Conservation (phyloP, 2,888 invertebrate genomes). For the Eupeodes latifasciatus region DNA sequence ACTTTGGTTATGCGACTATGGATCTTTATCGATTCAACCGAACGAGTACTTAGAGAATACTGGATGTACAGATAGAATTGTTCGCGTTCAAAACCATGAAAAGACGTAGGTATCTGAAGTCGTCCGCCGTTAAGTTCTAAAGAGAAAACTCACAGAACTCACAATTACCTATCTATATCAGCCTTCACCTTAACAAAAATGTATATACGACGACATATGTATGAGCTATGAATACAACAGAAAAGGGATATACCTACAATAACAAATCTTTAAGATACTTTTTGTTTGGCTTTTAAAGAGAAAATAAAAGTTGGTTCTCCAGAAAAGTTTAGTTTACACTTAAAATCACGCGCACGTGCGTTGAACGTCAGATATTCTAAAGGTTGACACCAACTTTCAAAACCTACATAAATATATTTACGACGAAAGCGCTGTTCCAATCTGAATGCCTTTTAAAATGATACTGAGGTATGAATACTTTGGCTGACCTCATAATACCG, state of each 20-base stretch:
- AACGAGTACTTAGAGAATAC: constrained; percentile 58
- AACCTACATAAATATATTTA: too few species aligned
- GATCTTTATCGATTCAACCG: constrained; percentile 69
- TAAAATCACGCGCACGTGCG: constrained; percentile 66
- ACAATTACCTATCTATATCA: background rate
- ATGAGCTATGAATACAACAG: background rate
- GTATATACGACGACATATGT: too few species aligned
- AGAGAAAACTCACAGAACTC: background rate
- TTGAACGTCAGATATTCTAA: constrained; percentile 21
- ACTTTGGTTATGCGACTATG: constrained; percentile 53
- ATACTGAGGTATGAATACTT: constrained; percentile 53
- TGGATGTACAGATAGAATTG: constrained; percentile 62
- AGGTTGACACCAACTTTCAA: constrained; percentile 3
- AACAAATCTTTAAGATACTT: background rate
- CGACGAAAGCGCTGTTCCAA: constrained; percentile 31
- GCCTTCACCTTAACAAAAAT: too few species aligned
- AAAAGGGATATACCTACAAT: background rate
- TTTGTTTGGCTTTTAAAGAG: constrained; percentile 10
- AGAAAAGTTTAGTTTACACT: background rate
- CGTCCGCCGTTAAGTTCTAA: background rate
- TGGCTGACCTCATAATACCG: constrained; percentile 46
- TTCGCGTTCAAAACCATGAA: constrained; percentile 18
- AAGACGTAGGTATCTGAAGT: constrained; percentile 2
- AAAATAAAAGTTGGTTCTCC: constrained; percentile 12
- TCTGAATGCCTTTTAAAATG: constrained; percentile 58